Conservation (phyloP, 2,888 invertebrate species). For the Protophormia terraenovae region DNA sequence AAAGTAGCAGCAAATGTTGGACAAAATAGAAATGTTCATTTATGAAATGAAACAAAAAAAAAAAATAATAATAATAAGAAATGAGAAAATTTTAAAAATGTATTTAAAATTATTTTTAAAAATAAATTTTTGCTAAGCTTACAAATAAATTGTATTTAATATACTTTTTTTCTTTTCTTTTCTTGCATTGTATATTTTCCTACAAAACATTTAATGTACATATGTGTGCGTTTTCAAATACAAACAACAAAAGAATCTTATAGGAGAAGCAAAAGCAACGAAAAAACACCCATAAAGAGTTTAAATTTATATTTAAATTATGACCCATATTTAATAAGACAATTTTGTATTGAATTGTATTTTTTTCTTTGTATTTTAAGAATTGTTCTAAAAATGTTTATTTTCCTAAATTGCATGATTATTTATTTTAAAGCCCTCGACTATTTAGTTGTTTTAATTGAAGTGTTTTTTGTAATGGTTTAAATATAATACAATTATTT, state of each 20-base stretch:
- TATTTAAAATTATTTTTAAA: conserved; percentile 47
- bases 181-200: background rate
- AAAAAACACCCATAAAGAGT: conserved; percentile 48
- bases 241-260: background rate
- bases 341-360: conserved; percentile 1
- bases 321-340: conserved; percentile 60
- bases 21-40: background rate
- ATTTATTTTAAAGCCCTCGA: background rate
- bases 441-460: conserved; percentile 12
- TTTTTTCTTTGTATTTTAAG: background rate
- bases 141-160: conserved; percentile 40
- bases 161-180: background rate
- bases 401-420: background rate
- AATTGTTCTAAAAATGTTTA: background rate
- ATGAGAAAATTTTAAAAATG: conserved; percentile 17
- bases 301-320: conserved; percentile 63
- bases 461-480: conserved; percentile 35
- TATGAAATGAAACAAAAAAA: conserved; percentile 34
- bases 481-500: background rate
- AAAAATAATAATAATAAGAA: conserved; percentile 1
- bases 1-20: conserved; percentile 37
- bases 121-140: conserved; percentile 61
- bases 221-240: background rate
- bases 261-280: background rate
- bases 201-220: background rate